Evolutionary conservation across 2,888 invertebrate species (phyloP), one percentile per base, ranked within the genome.

Genomic region (Onchidella celtica): DNA sequence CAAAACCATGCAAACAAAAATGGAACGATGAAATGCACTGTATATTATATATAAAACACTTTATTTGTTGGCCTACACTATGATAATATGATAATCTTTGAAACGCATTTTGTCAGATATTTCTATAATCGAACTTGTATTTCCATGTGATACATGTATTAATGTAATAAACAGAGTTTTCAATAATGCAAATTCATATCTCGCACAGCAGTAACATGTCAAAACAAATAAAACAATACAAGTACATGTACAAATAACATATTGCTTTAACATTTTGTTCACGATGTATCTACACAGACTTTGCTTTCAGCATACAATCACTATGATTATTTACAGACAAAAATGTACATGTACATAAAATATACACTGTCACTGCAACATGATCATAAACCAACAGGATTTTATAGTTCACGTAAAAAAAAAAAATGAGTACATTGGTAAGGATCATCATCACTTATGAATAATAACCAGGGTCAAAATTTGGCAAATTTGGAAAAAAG

Each of bases 1-100:
- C n/a, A n/a, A n/a, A n/a, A n/a, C n/a, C n/a, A n/a, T n/a, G n/a
- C n/a, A n/a, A n/a, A n/a, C n/a, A n/a, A n/a, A n/a, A n/a, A n/a
- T n/a, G n/a, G n/a, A n/a, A n/a, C n/a, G n/a, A n/a, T n/a, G n/a
- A n/a, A n/a, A n/a, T n/a, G n/a, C n/a, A n/a, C n/a, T n/a, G n/a
- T n/a, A n/a, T n/a, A n/a, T n/a, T n/a, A n/a, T n/a, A 55, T 57
- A 77, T 68, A 68, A 68, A 66, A 77, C 68, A 77, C 36, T 11
- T 77, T 29, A 9, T 29, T 77, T 66, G n/a, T 9, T 47, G 24
- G n/a, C 68, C 66, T 77, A 77, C 76, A 66, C 77, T 69, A 68
- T 78, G 38, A 34, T 78, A 70, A 78, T 47, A 66, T 63, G 21
- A 34, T 66, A 66, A 76, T 24, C 32, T n/a, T n/a, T n/a, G n/a